Evolutionary conservation across 2,888 invertebrate species (phyloP).

Genomic region (Zhuqinia jingwanae): DNA sequence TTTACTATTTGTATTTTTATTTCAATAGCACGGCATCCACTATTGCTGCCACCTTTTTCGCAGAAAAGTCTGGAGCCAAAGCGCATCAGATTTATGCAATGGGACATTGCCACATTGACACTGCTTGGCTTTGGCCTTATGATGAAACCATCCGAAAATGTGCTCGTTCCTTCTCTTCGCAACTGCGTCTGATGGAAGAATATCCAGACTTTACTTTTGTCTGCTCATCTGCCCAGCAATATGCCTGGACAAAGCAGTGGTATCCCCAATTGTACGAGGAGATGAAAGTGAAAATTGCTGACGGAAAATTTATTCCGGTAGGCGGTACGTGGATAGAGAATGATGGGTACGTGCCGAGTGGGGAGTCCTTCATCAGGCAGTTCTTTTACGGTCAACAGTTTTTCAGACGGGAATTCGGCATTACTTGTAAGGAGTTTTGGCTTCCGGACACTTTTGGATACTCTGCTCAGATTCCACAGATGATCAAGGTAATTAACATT

Average conservation of each 20-base stretch:
- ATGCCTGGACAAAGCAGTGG: conserved; percentile 82
- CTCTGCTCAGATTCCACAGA: conserved; percentile 83
- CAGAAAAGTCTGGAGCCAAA: conserved; percentile 81
- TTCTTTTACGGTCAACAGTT: conserved; percentile 82
- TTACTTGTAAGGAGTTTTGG: conserved; percentile 82
- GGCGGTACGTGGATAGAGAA: conserved; percentile 83
- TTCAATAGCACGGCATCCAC: conserved; percentile 79
- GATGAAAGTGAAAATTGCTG: conserved; percentile 80
- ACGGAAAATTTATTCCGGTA: conserved; percentile 82
- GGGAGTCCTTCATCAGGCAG: conserved; percentile 83
- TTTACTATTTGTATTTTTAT: too few relatives aligned
- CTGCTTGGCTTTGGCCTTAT: conserved; percentile 83
- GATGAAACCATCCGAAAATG: conserved; percentile 83
- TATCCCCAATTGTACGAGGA: conserved; percentile 82
- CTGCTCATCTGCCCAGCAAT: conserved; percentile 83
- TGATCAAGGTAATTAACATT: conserved; percentile 81
- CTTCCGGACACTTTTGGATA: conserved; percentile 84
- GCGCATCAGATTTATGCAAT: conserved; percentile 82
- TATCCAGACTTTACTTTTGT: conserved; percentile 82
- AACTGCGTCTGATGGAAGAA: conserved; percentile 82
- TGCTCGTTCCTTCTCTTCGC: conserved; percentile 82
- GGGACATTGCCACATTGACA: conserved; percentile 82
- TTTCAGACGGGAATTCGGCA: conserved; percentile 82
- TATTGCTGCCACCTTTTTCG: conserved; percentile 80
- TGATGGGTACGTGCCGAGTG: conserved; percentile 81